A percentile compares a stretch with the other conserved stretches of the same genome.
phyloP scores from a whole-genome alignment of 2,888 invertebrate genomes.

The Apamea sordens region DNA sequence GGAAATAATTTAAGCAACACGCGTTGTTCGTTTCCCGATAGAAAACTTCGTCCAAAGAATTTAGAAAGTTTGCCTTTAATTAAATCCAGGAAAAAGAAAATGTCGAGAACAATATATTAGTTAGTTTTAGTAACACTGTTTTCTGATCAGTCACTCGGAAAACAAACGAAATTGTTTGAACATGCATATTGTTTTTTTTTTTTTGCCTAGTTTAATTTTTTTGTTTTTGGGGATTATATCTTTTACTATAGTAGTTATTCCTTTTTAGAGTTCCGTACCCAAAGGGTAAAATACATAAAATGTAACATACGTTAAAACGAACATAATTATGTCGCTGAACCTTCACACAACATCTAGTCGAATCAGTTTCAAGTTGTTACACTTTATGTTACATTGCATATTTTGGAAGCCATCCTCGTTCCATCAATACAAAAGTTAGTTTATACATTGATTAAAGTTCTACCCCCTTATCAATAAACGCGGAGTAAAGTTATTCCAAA shows the following conservation, averaged over 20 bases:
- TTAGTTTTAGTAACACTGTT: constrained; percentile 35
- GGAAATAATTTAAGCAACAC: constrained; percentile 65
- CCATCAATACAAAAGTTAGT: background rate
- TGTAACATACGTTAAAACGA: background rate
- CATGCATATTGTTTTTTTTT: background rate
- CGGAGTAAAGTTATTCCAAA: background rate
- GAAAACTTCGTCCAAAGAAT: constrained; percentile 62
- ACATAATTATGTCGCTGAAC: background rate
- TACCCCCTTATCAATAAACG: background rate
- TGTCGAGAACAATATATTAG: constrained; percentile 54
- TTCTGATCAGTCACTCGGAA: constrained; percentile 31
- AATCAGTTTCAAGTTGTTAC: background rate
- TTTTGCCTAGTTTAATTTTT: no score
- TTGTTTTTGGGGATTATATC: background rate
- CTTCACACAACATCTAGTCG: background rate
- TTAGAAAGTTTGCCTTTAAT: constrained; percentile 62
- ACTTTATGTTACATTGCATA: background rate
- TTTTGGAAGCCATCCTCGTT: background rate
- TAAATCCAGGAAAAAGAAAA: constrained; percentile 55
- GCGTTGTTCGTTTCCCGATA: constrained; percentile 56
- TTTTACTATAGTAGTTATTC: background rate
- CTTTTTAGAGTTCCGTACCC: background rate
- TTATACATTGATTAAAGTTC: background rate
- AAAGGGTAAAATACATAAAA: no score
- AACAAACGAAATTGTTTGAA: background rate